Base-by-base conservation (phyloP, 2,797 vertebrate species). In the Serranus cabrilla region DNA sequence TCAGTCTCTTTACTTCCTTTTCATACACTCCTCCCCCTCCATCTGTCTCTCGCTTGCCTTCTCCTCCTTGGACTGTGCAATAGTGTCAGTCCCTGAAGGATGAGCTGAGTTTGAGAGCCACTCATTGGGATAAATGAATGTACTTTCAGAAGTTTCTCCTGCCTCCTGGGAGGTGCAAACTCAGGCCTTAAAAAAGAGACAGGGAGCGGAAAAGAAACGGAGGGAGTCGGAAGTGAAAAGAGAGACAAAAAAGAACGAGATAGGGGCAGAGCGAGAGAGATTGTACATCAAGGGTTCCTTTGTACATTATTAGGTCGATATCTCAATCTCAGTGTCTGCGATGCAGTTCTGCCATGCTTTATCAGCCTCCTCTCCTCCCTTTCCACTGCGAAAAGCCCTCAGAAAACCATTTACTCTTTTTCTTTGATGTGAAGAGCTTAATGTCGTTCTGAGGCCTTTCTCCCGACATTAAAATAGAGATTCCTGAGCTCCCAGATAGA, bases 361-460 rank as follows among this genome's bases (percentile, higher is more conserved):
- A 80, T 92, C 85, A 83, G 64, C 64, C 77, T 85, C 51, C 40
- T 75, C 83, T 77, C 68, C 74, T 80, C 73, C 61, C 49, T 57
- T 39, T 64, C 58, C 55, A 66, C 59, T 10, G 67, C 51, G 54
- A 69, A 78, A 85, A 85, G 71, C 74, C 76, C 54, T 74, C 46
- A 71, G 74, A 87, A 84, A 85, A 81, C 62, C 80, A 91, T 87
- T 91, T 80, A 83, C 59, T 83, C 37, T 16, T 57, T 65, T 73
- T 76, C 82, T 91, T 92, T 94, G 85, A 93, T 90, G 86, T 87
- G 60, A 87, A 77, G 61, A 88, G 76, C 80, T 87, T 77, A 72
- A 82, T 79, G 77, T 75, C 58, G 18, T 72, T 87, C 69, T 59
- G 54, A 71, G 63, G 74, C 77, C 51, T 80, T 85, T 85, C 79